Conservation (phyloP, 1,140 invertebrate species). For the Ooceraea biroi region DNA sequence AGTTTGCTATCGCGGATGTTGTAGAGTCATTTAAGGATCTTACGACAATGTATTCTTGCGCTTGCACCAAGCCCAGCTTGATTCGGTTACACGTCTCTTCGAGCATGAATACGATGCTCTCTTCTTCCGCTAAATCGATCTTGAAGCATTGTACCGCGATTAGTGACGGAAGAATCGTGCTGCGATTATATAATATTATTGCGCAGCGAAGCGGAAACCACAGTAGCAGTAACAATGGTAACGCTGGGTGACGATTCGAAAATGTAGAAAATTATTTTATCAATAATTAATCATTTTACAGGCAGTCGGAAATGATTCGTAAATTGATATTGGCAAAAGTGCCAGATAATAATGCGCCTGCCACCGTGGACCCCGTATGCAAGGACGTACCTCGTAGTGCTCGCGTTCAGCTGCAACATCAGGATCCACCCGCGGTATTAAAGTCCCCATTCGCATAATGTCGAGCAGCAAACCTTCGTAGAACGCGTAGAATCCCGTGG, state of each 20-base stretch:
- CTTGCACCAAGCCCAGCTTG: constrained; percentile 75
- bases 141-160: constrained; percentile 56
- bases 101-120: constrained; percentile 80
- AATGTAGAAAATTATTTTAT: no score
- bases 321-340: no score
- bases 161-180: neutral
- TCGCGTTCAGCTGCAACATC: constrained; percentile 78
- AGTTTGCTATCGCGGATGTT: neutral
- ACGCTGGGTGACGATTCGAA: no score
- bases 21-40: constrained; percentile 34
- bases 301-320: constrained; percentile 8
- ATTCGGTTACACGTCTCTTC: constrained; percentile 82
- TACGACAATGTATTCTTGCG: constrained; percentile 77
- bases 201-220: neutral
- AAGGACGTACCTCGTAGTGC: constrained; percentile 76
- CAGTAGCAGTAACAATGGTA: neutral
- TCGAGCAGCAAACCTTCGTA: constrained; percentile 88
- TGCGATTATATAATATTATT: neutral
- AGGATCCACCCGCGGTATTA: constrained; percentile 88
- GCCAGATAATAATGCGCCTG: constrained; percentile 19
- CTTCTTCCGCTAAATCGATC: constrained; percentile 79
- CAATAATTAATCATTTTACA: constrained; percentile 4
- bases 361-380: constrained; percentile 20
- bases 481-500: constrained; percentile 88
- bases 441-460: constrained; percentile 89